Conservation (phyloP, 2,888 invertebrate species). For the Tiliacea aurago region DNA sequence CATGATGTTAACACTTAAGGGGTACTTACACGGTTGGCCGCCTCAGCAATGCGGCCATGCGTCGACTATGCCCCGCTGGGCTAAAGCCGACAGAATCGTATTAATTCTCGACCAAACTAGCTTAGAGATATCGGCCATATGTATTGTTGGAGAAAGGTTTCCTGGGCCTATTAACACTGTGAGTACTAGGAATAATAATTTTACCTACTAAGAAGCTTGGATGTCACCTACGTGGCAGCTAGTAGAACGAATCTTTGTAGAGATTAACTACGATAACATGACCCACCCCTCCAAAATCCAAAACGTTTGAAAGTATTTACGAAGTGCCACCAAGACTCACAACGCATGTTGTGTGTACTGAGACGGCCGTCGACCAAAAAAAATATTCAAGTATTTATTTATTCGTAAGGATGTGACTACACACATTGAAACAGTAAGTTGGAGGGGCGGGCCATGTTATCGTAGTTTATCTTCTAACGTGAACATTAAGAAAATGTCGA, state of each 20-base stretch:
- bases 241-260: background rate
- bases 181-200: background rate
- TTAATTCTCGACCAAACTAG: slow-evolving; percentile 30
- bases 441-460: no score
- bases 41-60: slow-evolving; percentile 36
- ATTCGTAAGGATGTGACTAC: no score
- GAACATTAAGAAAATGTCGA: background rate
- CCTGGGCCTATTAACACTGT: background rate
- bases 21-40: slow-evolving; percentile 32
- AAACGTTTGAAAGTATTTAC: no score
- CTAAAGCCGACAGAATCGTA: slow-evolving; percentile 32
- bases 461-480: no score
- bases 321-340: no score
- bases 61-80: slow-evolving; percentile 15
- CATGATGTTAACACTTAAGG: slow-evolving; percentile 49
- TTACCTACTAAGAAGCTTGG: background rate
- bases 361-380: no score
- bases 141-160: background rate
- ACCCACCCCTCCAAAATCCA: no score
- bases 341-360: no score
- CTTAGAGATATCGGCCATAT: slow-evolving; percentile 5
- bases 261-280: no score
- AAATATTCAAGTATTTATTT: no score
- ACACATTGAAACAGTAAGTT: no score
- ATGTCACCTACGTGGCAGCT: background rate